Evolutionary conservation across 1,140 invertebrate genomes (phyloP).

Genomic region (Camponotus pennsylvanicus): DNA sequence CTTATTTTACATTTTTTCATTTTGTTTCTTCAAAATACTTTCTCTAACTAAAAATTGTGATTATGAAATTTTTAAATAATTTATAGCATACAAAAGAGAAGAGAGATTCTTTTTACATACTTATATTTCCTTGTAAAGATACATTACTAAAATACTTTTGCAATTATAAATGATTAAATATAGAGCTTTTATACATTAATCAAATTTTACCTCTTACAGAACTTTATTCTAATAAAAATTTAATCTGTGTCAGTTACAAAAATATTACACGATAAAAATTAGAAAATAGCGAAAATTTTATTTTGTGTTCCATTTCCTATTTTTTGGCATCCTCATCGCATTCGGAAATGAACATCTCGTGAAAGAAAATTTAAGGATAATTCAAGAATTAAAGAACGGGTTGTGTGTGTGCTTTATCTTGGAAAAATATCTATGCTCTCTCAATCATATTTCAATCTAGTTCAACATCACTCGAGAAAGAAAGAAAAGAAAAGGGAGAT

Average conservation of each 20-base stretch:
- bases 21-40: background rate
- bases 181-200: background rate
- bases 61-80: background rate
- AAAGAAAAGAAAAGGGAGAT: conserved; percentile 3
- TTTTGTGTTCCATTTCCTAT: background rate
- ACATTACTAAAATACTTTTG: background rate
- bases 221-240: background rate
- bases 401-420: background rate
- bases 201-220: background rate
- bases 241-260: background rate
- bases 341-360: background rate
- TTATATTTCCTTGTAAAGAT: background rate
- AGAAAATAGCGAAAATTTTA: background rate
- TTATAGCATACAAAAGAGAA: background rate
- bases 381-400: background rate
- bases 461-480: conserved; percentile 32
- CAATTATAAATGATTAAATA: background rate
- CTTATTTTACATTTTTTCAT: background rate
- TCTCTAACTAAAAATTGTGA: background rate
- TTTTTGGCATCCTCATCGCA: background rate
- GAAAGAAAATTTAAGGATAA: conserved; percentile 14
- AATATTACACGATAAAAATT: background rate
- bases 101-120: background rate
- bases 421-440: conserved; percentile 9
- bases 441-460: background rate